Evolutionary conservation across 2,888 invertebrate genomes (phyloP), one percentile per base, ranked within the genome.

Genomic region (Drosophila bunnanda): DNA sequence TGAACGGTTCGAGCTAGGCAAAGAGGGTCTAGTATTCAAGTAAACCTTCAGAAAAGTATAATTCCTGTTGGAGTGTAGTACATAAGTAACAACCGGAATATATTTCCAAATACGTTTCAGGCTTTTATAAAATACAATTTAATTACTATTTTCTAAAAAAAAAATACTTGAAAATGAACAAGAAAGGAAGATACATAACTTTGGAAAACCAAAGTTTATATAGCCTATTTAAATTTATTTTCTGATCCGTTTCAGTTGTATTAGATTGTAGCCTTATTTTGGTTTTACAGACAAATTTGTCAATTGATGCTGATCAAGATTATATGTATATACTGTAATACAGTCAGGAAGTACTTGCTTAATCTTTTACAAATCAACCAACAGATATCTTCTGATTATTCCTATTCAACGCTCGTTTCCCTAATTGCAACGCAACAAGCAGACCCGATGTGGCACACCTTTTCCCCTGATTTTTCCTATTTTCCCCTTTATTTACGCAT

Each of bases 381-480:
- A 10, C 6, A 17, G 5, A 20, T n/a, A n/a, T 6, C 53, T n/a
- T n/a, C 22, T 36, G n/a, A 22, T 22, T 22, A 25, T 36, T 22
- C n/a, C 53, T 12, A 53, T 36, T 30, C 20, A 55, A 10, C 4
- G 12, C 10, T n/a, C 30, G 20, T 30, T 55, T 55, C 5, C 55
- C 20, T 15, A 30, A 53, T 39, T 44, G 38, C 17, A 20, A 15
- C 6, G 28, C 28, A 10, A 44, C 20, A 12, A n/a, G 12, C 15
- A 32, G 10, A 22, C 22, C 10, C 32, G 32, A 28, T 46, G 39
- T 20, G 32, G 60, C 64, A 72, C 62, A 70, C 71, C 67, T 66
- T 44, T 25, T 15, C 52, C 17, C 43, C 38, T 25, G 44, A 44
- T 50, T 30, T 54, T 28, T 17, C 20, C 53, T 61, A 71, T 62